Evolutionary conservation across 2,888 invertebrate species (phyloP), one percentile per base, ranked within the genome.

Genomic region (Dolomedes plantarius): DNA sequence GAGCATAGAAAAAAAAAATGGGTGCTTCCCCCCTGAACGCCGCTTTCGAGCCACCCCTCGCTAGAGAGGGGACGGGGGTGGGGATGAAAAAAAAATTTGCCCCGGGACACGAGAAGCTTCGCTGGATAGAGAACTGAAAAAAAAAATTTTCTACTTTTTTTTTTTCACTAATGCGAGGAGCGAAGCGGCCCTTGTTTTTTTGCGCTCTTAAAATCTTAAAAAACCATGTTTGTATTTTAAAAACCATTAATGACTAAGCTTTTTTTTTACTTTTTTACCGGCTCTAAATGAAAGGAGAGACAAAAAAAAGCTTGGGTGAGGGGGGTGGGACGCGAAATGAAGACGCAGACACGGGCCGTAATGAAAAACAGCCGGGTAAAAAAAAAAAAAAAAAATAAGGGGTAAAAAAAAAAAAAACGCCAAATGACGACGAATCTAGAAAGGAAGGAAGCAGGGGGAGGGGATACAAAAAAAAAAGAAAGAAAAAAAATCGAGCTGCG

Each of bases 221-320:
- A 86, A 86, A 86, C 86, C 86, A 86, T 86, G 86, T 86, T 86
- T 86, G 86, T 86, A 86, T 86, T 86, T 86, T 86, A 86, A 86
- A 86, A 86, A 86, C 86, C 86, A 86, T 86, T 86, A 86, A 86
- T 86, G 86, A 86, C 79, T 75, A 80, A 86, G 86, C 86, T 86
- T 50, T 76, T 86, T 86, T 86, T 85, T 79, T 67, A 50, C 29
- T 75, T 73, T 77, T 74, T 56, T 16, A 67, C 64, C 78, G 78
- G 73, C 80, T 80, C 68, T 76, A 80, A 86, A 86, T 80, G 80
- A 80, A 80, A 86, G 80, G 79, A 75, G 79, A 86, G 86, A 80
- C 75, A 79, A 86, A 86, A 79, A 69, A 79, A 72, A 36, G 32
- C 41, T 41, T 28, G 74, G 74, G 75, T 62, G 41, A 50, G 73